These are phyloP conservation scores for Meteorus sp. DNA, from an alignment of 1,140 invertebrate genomes.

Conservation along the genomic window DNA sequence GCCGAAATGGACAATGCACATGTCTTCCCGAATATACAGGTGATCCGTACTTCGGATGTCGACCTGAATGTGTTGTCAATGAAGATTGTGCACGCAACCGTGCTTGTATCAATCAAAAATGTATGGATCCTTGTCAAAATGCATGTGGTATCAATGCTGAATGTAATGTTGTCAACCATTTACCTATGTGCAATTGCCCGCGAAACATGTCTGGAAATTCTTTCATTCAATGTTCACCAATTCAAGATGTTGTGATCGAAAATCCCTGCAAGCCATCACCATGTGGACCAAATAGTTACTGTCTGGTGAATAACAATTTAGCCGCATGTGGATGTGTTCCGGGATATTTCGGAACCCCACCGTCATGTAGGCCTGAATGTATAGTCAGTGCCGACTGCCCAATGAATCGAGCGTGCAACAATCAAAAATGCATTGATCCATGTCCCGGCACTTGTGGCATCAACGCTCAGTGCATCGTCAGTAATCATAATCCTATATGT, in stretches of 20 bases:
- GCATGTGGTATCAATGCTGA: slow-evolving; percentile 71
- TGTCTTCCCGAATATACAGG: slow-evolving; percentile 68
- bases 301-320: slow-evolving; percentile 53
- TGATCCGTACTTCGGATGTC: slow-evolving; percentile 68
- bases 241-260: slow-evolving; percentile 45
- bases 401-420: slow-evolving; percentile 54
- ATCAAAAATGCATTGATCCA: slow-evolving; percentile 59
- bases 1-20: slow-evolving; percentile 64
- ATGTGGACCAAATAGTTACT: slow-evolving; percentile 63
- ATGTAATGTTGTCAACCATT: slow-evolving; percentile 72
- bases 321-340: slow-evolving; percentile 55
- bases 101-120: slow-evolving; percentile 75
- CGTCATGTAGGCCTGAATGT: slow-evolving; percentile 60
- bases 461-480: slow-evolving; percentile 67
- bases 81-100: slow-evolving; percentile 69
- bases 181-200: slow-evolving; percentile 72
- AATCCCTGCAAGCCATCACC: slow-evolving; percentile 60
- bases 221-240: slow-evolving; percentile 64
- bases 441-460: slow-evolving; percentile 61
- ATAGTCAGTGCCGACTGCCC: slow-evolving; percentile 56
- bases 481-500: slow-evolving; percentile 79
- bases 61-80: slow-evolving; percentile 71
- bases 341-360: slow-evolving; percentile 56
- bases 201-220: slow-evolving; percentile 71
- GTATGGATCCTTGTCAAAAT: slow-evolving; percentile 73